phyloP scores from a whole-genome alignment of 2,113 vertebrate species.

The Cebidichthys violaceus region DNA sequence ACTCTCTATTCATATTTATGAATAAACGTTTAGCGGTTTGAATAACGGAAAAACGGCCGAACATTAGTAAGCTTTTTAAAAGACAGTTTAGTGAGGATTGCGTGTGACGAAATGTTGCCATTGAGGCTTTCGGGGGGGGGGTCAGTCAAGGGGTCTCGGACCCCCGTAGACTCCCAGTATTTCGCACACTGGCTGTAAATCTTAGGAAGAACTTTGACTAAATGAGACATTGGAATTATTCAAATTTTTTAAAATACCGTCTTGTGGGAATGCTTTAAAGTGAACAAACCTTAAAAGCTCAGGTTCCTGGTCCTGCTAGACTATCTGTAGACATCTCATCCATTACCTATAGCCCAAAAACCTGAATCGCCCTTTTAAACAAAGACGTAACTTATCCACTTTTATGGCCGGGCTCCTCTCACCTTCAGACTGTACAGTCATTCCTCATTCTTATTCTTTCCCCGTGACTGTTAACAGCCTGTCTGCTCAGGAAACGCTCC shows the following conservation, averaged over 20 bases:
- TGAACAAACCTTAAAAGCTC: background rate
- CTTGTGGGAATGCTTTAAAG: background rate
- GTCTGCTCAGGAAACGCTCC: conserved; percentile 24
- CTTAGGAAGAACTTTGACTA: background rate
- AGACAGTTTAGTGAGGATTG: background rate
- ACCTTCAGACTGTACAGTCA: background rate
- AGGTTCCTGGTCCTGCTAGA: background rate
- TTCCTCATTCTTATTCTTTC: conserved; percentile 46
- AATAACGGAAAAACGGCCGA: background rate
- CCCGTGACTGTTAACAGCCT: background rate
- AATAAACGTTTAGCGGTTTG: background rate
- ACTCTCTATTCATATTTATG: background rate
- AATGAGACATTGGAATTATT: background rate
- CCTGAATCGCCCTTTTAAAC: background rate
- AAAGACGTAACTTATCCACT: conserved; percentile 10
- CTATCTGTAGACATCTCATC: background rate
- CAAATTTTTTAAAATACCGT: background rate
- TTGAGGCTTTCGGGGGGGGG: background rate
- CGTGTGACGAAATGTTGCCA: background rate
- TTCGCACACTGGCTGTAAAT: background rate
- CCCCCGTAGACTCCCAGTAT: background rate
- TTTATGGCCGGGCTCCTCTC: conserved; percentile 11
- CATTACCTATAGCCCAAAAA: background rate
- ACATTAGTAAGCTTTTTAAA: background rate
- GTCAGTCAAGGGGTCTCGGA: background rate